phyloP scores from a whole-genome alignment of 2,797 vertebrate genomes.

The Danio aesculapii region DNA sequence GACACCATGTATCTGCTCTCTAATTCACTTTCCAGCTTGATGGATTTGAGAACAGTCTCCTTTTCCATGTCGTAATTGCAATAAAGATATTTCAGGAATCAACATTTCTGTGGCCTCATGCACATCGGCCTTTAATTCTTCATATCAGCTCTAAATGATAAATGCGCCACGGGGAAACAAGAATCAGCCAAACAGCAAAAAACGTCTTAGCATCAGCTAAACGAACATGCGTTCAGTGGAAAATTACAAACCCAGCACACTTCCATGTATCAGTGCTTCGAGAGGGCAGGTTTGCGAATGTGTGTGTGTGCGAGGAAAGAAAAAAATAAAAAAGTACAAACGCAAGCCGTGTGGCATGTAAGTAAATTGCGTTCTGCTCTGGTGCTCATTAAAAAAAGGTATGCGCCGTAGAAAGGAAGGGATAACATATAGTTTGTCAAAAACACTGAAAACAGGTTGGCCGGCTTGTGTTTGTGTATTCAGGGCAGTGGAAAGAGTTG shows the following conservation, averaged over 20 bases:
- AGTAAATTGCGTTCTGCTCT: constrained; percentile 37
- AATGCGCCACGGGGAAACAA: constrained; percentile 54
- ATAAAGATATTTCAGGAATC: constrained; percentile 63
- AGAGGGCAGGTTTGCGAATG: background rate
- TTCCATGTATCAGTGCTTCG: constrained; percentile 18
- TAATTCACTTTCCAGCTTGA: background rate
- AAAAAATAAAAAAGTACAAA: constrained; percentile 4
- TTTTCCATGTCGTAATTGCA: constrained; percentile 12
- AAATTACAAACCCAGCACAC: constrained; percentile 41
- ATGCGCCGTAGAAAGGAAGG: constrained; percentile 7
- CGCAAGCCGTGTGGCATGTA: constrained; percentile 18
- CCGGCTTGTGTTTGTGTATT: constrained; percentile 5
- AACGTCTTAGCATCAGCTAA: constrained; percentile 45
- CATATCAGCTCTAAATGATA: constrained; percentile 70
- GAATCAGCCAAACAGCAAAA: constrained; percentile 45
- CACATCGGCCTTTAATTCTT: constrained; percentile 55
- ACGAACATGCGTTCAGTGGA: constrained; percentile 43
- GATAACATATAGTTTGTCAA: constrained; percentile 37
- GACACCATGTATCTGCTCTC: background rate
- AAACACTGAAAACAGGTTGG: constrained; percentile 9
- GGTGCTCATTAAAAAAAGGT: constrained; percentile 49
- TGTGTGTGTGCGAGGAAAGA: background rate
- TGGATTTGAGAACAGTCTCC: background rate
- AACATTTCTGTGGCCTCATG: constrained; percentile 25
- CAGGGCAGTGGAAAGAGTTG: background rate